Base-by-base conservation (phyloP, 2,797 vertebrate species). In the Myotis planiceps region DNA sequence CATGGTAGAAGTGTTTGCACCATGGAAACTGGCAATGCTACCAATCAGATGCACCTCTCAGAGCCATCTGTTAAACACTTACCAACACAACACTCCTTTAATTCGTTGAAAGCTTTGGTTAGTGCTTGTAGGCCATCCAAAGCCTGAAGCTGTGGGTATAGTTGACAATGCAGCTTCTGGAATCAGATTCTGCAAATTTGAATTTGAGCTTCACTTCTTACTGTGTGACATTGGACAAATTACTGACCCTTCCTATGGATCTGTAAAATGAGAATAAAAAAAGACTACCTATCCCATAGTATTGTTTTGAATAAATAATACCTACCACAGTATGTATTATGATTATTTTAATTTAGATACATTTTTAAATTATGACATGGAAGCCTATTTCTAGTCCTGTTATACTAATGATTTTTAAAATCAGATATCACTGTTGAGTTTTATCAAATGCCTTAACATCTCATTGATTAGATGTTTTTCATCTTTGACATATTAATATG, bases 361-460 rank as follows among this genome's bases (percentile, higher is more conserved):
- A 29, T 47, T 42, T 68, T 81, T 45, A 45, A 84, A 88, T 92
- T 60, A 60, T 79, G 23, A 47, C 8, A 10, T 45, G 25, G 34
- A 55, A 95, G 19, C 27, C 32, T 84, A 76, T 81, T 92, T 94
- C 47, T 83, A 74, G 34, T 78, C 27, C 34, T 71, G 32, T 75
- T 65, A 88, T 72, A 92, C 16, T 49, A 92, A 74, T 14, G 45
- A 75, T 91, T 90, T 78, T 89, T 74, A 21, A 82, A 72, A 71
- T 84, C 32, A 75, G n/a, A 2, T 71, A 42, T 47, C 12, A 45
- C 27, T 78, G 42, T 6, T 71, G 15, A 78, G 69, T 63, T 89
- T 78, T 76, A 84, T 63, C 81, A 68, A 79, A 19, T 60, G 2
- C 32, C 2, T 60, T 51, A 74, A 83, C 10, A 55, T 37, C 14